A percentile compares a stretch with the other conserved stretches of the same genome.
Evolutionary conservation across 1,140 invertebrate genomes (phyloP).

Genomic region (Platorchestia sp.): DNA sequence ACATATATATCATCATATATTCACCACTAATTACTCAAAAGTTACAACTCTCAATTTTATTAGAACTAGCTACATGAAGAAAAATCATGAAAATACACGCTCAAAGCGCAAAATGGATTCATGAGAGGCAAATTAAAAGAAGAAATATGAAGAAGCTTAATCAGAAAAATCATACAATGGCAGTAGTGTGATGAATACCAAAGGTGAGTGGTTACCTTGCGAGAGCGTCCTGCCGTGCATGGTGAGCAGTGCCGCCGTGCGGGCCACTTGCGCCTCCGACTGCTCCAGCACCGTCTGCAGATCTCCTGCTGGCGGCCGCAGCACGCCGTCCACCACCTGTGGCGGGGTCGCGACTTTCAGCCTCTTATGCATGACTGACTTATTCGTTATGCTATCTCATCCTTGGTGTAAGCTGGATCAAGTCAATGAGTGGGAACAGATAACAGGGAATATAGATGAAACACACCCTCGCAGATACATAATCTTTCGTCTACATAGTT

Average conservation of each 20-base stretch:
- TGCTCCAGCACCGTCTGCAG: conserved; percentile 58
- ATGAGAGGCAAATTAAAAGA: background rate
- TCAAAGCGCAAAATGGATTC: background rate
- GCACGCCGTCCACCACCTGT: conserved; percentile 61
- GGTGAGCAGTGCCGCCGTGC: conserved; percentile 60
- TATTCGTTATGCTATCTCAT: background rate
- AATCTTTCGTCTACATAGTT: background rate
- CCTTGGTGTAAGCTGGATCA: background rate
- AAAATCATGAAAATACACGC: background rate
- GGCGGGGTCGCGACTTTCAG: background rate
- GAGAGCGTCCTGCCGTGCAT: conserved; percentile 41
- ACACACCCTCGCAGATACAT: background rate
- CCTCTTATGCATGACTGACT: background rate
- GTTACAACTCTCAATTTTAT: background rate
- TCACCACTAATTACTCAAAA: background rate
- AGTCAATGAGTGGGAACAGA: background rate
- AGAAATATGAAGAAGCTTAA: background rate
- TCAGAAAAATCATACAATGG: background rate
- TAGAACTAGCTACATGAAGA: background rate
- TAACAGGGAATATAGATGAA: background rate
- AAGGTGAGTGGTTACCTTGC: background rate
- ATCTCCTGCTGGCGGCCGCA: conserved; percentile 59
- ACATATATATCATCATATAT: background rate
- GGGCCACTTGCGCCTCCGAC: conserved; percentile 51
- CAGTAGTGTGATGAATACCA: background rate